Conservation (phyloP, 64 coral and sea anemone genomes). For the Pocillopora verrucosa region DNA sequence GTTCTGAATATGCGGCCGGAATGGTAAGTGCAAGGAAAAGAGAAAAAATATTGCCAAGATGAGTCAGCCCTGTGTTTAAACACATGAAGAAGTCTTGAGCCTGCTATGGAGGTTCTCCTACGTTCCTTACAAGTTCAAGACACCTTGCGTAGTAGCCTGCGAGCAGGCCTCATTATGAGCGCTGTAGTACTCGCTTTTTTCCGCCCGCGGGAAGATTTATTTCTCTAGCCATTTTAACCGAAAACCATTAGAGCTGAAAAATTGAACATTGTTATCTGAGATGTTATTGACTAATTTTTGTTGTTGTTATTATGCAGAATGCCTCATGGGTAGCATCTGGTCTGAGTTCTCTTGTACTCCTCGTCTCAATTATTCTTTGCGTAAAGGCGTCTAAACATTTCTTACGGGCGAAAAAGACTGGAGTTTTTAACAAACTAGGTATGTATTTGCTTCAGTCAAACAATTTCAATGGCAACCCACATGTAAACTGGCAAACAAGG, state of each 20-base stretch:
- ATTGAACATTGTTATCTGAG: neutral
- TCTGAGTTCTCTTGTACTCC: constrained; percentile 32
- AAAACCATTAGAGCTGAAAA: no score
- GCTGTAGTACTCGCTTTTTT: no score
- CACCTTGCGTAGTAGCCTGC: no score
- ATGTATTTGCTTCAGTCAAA: neutral
- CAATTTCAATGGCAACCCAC: neutral
- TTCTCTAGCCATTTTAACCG: no score
- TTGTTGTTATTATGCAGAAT: constrained; percentile 11
- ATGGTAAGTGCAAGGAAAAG: constrained; percentile 12
- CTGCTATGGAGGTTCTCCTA: no score
- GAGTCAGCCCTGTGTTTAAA: no score
- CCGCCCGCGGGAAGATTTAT: no score
- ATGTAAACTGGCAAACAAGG: no score
- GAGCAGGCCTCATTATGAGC: no score
- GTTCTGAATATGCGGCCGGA: constrained; percentile 39
- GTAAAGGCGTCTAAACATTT: constrained; percentile 59
- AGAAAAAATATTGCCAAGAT: no score
- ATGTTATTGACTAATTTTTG: neutral
- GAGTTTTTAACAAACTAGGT: neutral
- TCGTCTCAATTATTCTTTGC: constrained; percentile 44
- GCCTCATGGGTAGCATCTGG: constrained; percentile 65
- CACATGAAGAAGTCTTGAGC: no score
- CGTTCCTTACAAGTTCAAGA: no score
- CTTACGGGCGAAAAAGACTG: neutral